Percentiles rank a stretch among this genome's conserved stretches.
phyloP scores from a whole-genome alignment of 2,113 vertebrate species.

The Oxyruncus cristatus region DNA sequence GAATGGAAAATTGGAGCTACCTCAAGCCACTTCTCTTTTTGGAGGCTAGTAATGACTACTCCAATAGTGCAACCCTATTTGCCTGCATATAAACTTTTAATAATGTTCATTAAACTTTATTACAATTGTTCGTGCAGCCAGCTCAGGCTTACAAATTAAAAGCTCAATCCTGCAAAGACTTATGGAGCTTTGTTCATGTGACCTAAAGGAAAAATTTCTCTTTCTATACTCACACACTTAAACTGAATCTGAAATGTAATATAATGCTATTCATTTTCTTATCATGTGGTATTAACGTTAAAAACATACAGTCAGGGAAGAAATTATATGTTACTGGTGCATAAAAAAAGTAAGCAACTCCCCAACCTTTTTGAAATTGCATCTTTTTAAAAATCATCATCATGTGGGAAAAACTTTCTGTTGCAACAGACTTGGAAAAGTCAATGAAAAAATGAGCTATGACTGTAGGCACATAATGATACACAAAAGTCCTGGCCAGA shows the following conservation, averaged over 20 bases:
- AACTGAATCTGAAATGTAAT: background rate
- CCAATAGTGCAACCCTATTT: conserved; percentile 41
- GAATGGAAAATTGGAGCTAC: conserved; percentile 19
- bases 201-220: background rate
- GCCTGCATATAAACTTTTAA: conserved; percentile 67
- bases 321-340: background rate
- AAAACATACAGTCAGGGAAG: background rate
- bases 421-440: background rate
- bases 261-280: background rate
- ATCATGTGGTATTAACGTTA: background rate
- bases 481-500: background rate
- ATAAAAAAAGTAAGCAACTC: background rate
- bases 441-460: background rate
- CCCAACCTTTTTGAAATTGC: background rate
- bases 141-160: conserved; percentile 56
- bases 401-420: background rate
- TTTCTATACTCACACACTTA: background rate
- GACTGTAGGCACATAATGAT: background rate
- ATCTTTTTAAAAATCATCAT: background rate
- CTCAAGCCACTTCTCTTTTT: conserved; percentile 16
- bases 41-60: conserved; percentile 30
- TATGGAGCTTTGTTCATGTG: conserved; percentile 12
- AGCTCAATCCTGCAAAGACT: conserved; percentile 20
- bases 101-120: conserved; percentile 71
- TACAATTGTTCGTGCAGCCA: conserved; percentile 54